These are phyloP conservation scores for Fregata magnificens DNA, from an alignment of 2,113 vertebrate genomes.

Conservation along the genomic window DNA sequence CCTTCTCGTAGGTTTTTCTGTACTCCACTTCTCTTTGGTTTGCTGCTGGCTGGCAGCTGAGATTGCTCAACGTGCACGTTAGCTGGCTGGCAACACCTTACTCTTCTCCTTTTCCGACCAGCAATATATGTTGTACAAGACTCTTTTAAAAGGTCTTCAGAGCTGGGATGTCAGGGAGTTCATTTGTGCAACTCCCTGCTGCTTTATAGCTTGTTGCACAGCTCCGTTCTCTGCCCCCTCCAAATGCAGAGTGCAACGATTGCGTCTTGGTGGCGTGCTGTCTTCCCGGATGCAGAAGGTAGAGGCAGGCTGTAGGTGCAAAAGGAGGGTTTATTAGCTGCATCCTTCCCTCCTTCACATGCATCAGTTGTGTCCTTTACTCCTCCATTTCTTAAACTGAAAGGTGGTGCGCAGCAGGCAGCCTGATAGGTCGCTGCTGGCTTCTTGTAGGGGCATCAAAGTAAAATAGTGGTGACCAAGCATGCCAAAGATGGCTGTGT, in stretches of 20 bases:
- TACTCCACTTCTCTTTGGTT: neutral
- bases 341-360: neutral
- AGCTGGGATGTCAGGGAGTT: neutral
- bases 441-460: neutral
- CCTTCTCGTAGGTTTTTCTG: neutral
- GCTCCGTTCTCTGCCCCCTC: neutral
- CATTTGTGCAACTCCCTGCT: neutral
- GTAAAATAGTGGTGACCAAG: too few relatives aligned
- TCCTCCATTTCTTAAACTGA: neutral
- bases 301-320: neutral
- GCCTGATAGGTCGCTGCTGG: neutral
- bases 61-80: rapidly evolving
- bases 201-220: neutral
- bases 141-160: neutral
- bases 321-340: too few relatives aligned
- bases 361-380: neutral
- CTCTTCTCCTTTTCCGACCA: neutral
- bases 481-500: too few relatives aligned
- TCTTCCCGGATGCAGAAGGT: too few relatives aligned
- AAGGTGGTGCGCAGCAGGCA: neutral
- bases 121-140: too few relatives aligned
- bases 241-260: neutral
- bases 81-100: neutral
- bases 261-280: rapidly evolving
- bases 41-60: neutral